Conservation (phyloP, 2,113 vertebrate species). For the Lota lota region DNA sequence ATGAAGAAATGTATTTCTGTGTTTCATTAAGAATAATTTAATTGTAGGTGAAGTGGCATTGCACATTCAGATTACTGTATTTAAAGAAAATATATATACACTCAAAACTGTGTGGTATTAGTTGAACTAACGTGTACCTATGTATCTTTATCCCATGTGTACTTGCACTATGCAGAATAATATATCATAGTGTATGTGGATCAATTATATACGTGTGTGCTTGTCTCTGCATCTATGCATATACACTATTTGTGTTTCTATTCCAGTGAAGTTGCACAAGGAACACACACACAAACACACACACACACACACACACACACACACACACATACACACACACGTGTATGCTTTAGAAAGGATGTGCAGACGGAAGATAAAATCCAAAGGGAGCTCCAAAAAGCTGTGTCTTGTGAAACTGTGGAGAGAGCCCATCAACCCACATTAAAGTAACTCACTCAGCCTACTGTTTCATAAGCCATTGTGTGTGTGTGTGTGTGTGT, state of each 20-base stretch:
- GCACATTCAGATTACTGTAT: too few relatives aligned
- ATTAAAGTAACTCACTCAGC: slow-evolving; percentile 17
- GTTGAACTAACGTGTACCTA: too few relatives aligned
- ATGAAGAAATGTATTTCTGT: too few relatives aligned
- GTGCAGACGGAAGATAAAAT: slow-evolving; percentile 19
- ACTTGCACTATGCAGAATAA: too few relatives aligned
- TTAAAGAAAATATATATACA: too few relatives aligned
- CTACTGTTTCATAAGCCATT: slow-evolving; percentile 3
- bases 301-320: neutral
- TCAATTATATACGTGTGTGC: too few relatives aligned
- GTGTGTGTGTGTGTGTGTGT: slow-evolving; percentile 2
- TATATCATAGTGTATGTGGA: too few relatives aligned
- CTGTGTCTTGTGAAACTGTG: slow-evolving; percentile 27
- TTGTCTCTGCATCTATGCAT: neutral
- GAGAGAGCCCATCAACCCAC: slow-evolving; percentile 3
- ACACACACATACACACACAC: neutral
- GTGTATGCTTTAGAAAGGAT: slow-evolving; percentile 14
- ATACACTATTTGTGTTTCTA: neutral
- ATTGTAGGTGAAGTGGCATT: too few relatives aligned
- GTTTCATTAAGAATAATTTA: too few relatives aligned
- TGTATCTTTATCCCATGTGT: too few relatives aligned
- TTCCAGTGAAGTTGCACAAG: neutral
- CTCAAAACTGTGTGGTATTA: too few relatives aligned
- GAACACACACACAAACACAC: neutral
- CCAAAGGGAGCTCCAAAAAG: slow-evolving; percentile 42